phyloP scores from a whole-genome alignment of 2,888 invertebrate genomes.

The Drosophila ustulata region DNA sequence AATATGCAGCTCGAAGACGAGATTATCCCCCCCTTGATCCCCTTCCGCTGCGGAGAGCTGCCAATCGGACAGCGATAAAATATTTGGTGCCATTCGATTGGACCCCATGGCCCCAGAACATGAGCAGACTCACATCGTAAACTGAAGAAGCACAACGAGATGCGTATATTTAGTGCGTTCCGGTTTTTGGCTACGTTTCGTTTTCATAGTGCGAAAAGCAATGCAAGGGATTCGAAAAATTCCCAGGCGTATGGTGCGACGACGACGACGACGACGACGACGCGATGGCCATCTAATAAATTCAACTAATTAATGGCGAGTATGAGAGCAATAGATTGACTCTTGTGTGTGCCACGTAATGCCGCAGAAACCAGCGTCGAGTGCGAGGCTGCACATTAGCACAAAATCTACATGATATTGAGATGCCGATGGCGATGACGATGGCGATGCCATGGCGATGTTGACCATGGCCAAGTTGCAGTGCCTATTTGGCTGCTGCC shows the following conservation, averaged over 20 bases:
- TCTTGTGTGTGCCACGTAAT: conserved; percentile 36
- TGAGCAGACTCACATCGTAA: conserved; percentile 77
- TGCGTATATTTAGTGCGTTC: conserved; percentile 53
- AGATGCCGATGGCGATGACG: conserved; percentile 73
- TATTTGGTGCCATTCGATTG: conserved; percentile 73
- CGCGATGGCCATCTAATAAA: conserved; percentile 84
- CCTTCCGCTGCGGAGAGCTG: conserved; percentile 10
- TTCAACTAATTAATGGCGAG: conserved; percentile 85
- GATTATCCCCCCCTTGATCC: conserved; percentile 59
- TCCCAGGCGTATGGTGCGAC: conserved; percentile 76
- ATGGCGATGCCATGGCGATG: conserved; percentile 16
- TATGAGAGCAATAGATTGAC: conserved; percentile 79
- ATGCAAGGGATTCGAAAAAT: conserved; percentile 79
- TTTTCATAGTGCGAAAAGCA: conserved; percentile 74
- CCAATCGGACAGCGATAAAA: conserved; percentile 63
- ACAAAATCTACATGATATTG: conserved; percentile 82
- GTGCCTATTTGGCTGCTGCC: conserved; percentile 19
- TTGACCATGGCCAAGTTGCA: conserved; percentile 2
- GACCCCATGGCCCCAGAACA: conserved; percentile 54
- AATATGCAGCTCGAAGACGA: conserved; percentile 61
- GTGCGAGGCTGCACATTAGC: conserved; percentile 75
- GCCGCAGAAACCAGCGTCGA: conserved; percentile 24
- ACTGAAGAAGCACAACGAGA: conserved; percentile 30
- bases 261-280: conserved; percentile 18
- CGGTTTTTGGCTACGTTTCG: conserved; percentile 42